A percentile compares a stretch with the other conserved stretches of the same genome.
phyloP scores from a whole-genome alignment of 2,113 vertebrate species.

The Phyllopteryx taeniolatus region DNA sequence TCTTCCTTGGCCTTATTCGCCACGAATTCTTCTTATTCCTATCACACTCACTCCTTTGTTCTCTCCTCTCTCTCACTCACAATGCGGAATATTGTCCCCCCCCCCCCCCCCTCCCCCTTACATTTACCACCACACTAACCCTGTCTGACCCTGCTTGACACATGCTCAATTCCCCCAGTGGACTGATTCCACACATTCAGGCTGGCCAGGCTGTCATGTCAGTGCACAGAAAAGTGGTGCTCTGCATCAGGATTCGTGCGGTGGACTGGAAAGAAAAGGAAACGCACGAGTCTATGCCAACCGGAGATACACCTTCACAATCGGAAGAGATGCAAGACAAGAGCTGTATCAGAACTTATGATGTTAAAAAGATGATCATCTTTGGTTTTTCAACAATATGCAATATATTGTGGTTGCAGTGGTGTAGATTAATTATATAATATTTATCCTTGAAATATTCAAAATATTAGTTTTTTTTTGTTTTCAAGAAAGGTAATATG shows the following conservation, averaged over 20 bases:
- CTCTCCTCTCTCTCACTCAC: slow-evolving; percentile 20
- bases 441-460: too few relatives aligned
- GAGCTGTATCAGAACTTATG: neutral
- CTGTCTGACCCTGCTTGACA: slow-evolving; percentile 49
- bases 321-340: neutral
- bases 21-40: slow-evolving; percentile 34
- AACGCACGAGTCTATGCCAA: neutral
- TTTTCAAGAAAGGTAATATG: too few relatives aligned
- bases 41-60: slow-evolving; percentile 43
- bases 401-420: too few relatives aligned
- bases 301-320: neutral
- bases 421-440: too few relatives aligned
- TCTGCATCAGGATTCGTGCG: slow-evolving; percentile 41
- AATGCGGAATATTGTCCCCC: slow-evolving; percentile 6
- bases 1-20: slow-evolving; percentile 38
- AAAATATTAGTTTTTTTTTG: too few relatives aligned
- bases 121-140: slow-evolving; percentile 11
- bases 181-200: slow-evolving; percentile 54
- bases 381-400: neutral
- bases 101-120: neutral
- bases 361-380: neutral
- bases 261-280: slow-evolving; percentile 11
- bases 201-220: slow-evolving; percentile 28
- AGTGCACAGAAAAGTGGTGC: slow-evolving; percentile 42
- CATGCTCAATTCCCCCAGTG: slow-evolving; percentile 45